Base-by-base conservation (phyloP, 1,140 invertebrate species). In the Drosophila grimshawi region DNA sequence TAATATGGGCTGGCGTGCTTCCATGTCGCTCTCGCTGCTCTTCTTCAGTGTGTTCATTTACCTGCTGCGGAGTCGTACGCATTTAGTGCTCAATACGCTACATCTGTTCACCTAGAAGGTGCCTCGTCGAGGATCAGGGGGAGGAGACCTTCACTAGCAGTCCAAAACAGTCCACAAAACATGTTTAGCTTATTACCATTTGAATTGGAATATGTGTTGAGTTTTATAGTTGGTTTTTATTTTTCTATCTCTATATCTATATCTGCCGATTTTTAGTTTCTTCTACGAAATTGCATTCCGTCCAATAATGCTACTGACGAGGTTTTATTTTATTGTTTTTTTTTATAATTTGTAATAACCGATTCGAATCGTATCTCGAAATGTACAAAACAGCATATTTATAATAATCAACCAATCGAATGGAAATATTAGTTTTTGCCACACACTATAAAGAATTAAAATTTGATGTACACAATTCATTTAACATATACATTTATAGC, bases 1-100 rank as follows among this genome's bases (percentile, higher is more conserved):
- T 93, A 97, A 97, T 82, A 92, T 94, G 41, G 95, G 95, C 27
- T 85, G 86, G 78, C 90, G 86, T 10, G 63, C 85, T 5, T 90
- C 81, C 51, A 80, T 92, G 85, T 91, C 91, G 19, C 46, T 92
- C 45, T 86, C 90, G 32, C 76, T 92, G 59, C 35, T 92, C 11
- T 89, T 92, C 69, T 92, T 92, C 52, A 92, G 91, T 53, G 81
- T 92, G 3, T 92, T 92, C 33, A 76, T 92, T 53, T 92, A 91
- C 51, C 71, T 92, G 72, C 73, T 92, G 57, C 72, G 90, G 55
- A 92, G 85, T 77, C 91, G 90, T 61, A 92, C 83, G 73, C 86
- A 91, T 76, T 30, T 91, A 55, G 68, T 86, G 30, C 60, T 92
- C 27, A 88, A 90, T 59, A 81, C 79, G 65, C 52, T 92, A 32